Percentiles rank a stretch among this genome's conserved stretches.
These are phyloP conservation scores for Ascidia mentula DNA, from an alignment of 23 tunicate genomes.

Conservation along the genomic window DNA sequence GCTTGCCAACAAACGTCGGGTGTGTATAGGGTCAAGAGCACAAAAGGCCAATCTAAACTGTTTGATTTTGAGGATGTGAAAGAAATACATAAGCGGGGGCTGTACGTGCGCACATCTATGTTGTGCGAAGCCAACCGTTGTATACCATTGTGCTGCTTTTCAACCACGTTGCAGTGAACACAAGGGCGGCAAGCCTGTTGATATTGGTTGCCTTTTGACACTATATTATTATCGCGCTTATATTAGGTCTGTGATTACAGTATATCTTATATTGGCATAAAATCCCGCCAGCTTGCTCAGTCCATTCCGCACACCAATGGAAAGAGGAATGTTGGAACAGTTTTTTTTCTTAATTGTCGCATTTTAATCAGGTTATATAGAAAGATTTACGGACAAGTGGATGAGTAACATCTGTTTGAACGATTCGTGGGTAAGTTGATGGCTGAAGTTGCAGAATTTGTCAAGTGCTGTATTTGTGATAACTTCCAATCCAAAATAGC, in stretches of 20 bases:
- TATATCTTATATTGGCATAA: constrained; percentile 3
- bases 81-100: constrained; percentile 6
- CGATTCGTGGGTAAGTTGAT: too few species aligned
- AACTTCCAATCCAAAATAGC: too few species aligned
- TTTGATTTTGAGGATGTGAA: constrained; percentile 5
- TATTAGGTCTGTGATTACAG: constrained; percentile 5
- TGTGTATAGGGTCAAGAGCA: constrained; percentile 16
- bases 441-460: too few species aligned
- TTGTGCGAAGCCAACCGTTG: constrained; percentile 9
- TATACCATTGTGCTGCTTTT: constrained; percentile 12
- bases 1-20: constrained; percentile 7
- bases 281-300: not conserved
- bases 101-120: constrained; percentile 10
- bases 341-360: too few species aligned
- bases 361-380: too few species aligned
- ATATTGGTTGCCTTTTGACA: constrained; percentile 10
- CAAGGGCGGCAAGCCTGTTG: constrained; percentile 15
- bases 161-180: constrained; percentile 13
- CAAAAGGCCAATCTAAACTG: constrained; percentile 29
- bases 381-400: too few species aligned
- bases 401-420: too few species aligned
- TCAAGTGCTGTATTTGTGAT: too few species aligned
- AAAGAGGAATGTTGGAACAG: not conserved
- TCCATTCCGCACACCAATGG: not conserved
- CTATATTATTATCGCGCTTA: constrained; percentile 11